Base-by-base conservation (phyloP, 2,797 vertebrate species). In the Danionella dracula region DNA sequence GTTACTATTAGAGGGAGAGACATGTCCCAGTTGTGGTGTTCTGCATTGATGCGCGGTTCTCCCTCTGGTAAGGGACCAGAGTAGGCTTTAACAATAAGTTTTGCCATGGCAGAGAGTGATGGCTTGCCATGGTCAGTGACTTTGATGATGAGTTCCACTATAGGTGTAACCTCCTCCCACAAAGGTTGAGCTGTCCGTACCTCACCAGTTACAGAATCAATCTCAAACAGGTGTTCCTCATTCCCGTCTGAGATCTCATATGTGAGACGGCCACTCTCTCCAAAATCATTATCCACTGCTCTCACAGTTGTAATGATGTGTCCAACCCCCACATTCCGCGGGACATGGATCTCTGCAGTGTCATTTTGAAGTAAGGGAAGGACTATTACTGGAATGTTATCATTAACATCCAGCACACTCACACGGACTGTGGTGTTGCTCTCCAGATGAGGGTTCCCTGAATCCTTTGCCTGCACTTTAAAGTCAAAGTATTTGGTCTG, bases 401-500 rank as follows among this genome's bases (percentile, higher is more conserved):
- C 97, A 0, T 99, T 99, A 72, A 99, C 96, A 23, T 98, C 96
- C 0, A 97, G 84, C 29, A 99, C 93, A 0, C 92, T 98, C 69
- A 99, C 96, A 0, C 94, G 88, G 37, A 99, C 97, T 0, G 96
- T 98, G 44, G 95, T 89, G 0, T 98, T 98, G 85, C 94, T 98
- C 83, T 98, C 95, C 1, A 97, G 76, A 78, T 97, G 97, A 4
- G 97, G 97, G 0, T 93, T 94, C 35, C 97, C 97, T 0, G 94
- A 94, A 83, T 99, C 97, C 83, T 93, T 96, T 8, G 97, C 97
- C 27, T 97, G 86, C 46, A 99, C 94, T 0, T 95, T 96, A 70
- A 99, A 99, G 79, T 98, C 96, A 73, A 99, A 99, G 68, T 95
- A 95, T 58, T 98, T 98, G 35, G 96, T 97, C 76, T 98, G 97